These are phyloP conservation scores for Dysidea cf. avara DNA, from an alignment of 37 sponge, comb jelly and placozoan species.

Conservation along the genomic window DNA sequence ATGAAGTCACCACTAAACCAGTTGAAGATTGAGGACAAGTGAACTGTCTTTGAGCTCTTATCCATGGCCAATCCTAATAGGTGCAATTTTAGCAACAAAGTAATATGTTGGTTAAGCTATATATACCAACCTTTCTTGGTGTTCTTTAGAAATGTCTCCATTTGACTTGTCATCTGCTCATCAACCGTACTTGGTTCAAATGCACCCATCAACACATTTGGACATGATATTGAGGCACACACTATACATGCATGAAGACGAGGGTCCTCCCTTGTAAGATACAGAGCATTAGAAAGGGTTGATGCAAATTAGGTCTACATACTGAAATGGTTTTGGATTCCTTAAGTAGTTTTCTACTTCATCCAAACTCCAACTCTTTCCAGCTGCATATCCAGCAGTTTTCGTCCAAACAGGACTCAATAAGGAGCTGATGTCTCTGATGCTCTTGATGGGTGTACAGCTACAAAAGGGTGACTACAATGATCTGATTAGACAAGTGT, in stretches of 20 bases:
- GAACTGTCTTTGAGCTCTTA: constrained; percentile 24
- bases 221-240: constrained; percentile 82
- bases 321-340: constrained; percentile 62
- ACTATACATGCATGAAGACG: constrained; percentile 79
- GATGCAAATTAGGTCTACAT: no score
- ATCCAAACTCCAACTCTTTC: constrained; percentile 57
- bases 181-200: constrained; percentile 32
- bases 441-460: constrained; percentile 62
- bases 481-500: no score
- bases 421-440: constrained; percentile 64
- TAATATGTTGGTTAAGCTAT: background rate
- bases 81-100: no score
- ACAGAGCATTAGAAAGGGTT: background rate
- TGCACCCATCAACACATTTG: constrained; percentile 63
- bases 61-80: constrained; percentile 37
- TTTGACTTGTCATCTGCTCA: constrained; percentile 63
- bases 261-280: constrained; percentile 67
- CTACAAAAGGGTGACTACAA: no score
- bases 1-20: constrained; percentile 69
- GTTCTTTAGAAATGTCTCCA: constrained; percentile 58
- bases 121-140: constrained; percentile 59
- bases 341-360: constrained; percentile 70
- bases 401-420: constrained; percentile 63
- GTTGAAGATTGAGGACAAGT: constrained; percentile 58
- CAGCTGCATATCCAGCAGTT: constrained; percentile 57